Conservation (phyloP, 2,888 invertebrate genomes). For the Lydus trimaculatus region DNA sequence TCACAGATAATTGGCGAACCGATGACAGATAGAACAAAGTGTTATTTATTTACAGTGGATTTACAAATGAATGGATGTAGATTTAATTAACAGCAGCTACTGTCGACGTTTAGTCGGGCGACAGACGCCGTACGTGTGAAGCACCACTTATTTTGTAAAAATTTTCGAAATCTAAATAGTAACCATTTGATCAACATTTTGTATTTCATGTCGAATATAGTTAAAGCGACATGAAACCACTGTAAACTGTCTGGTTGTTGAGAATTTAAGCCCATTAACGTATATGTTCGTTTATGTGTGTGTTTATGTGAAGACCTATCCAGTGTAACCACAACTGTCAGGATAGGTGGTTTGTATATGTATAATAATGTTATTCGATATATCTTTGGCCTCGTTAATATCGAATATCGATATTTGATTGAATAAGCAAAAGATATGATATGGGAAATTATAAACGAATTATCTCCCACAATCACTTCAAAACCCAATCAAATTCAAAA, state of each 20-base stretch:
- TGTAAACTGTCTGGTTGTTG: constrained; percentile 25
- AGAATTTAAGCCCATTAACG: constrained; percentile 35
- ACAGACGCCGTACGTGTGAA: too few species aligned
- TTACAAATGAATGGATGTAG: too few species aligned
- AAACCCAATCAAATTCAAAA: too few species aligned
- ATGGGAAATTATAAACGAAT: constrained; percentile 60
- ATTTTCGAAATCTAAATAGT: neutral
- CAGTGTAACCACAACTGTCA: constrained; percentile 38
- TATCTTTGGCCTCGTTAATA: constrained; percentile 36
- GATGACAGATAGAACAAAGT: neutral
- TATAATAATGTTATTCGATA: constrained; percentile 29
- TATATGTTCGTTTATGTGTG: neutral
- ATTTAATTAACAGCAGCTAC: too few species aligned
- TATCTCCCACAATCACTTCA: constrained; percentile 52
- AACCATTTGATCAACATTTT: neutral
- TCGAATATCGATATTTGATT: constrained; percentile 49
- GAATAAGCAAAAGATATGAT: constrained; percentile 57
- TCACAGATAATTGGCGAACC: neutral
- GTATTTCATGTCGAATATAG: neutral
- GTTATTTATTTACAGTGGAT: neutral
- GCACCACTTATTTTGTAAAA: too few species aligned
- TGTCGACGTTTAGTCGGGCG: too few species aligned
- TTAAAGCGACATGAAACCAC: constrained; percentile 26
- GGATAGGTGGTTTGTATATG: constrained; percentile 18
- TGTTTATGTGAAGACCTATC: constrained; percentile 36